Evolutionary conservation across 2,888 invertebrate species (phyloP).

Genomic region (Gari tellinella): DNA sequence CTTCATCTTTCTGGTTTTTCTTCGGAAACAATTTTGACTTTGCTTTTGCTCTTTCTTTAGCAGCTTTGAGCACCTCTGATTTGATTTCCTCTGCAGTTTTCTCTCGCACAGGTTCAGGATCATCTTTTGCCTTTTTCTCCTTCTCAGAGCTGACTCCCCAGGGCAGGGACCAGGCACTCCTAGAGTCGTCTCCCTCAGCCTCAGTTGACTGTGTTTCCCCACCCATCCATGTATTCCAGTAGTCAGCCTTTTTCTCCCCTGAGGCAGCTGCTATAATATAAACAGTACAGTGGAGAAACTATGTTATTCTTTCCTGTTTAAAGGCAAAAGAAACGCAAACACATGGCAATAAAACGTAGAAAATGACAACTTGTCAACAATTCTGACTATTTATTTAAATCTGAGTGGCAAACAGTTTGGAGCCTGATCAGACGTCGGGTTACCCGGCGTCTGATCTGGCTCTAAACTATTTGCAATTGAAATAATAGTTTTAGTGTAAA

Average conservation of each 20-base stretch:
- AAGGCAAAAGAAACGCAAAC: too few species aligned
- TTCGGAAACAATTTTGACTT: conserved; percentile 54
- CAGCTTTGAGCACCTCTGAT: conserved; percentile 56
- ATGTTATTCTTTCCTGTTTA: too few species aligned
- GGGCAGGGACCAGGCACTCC: conserved; percentile 51
- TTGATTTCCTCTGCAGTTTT: conserved; percentile 61
- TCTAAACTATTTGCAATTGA: too few species aligned
- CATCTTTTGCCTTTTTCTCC: conserved; percentile 20
- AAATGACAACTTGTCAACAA: too few species aligned
- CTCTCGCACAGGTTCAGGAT: conserved; percentile 31
- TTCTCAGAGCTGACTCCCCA: conserved; percentile 42
- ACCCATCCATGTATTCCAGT: conserved; percentile 61
- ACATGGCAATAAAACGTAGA: too few species aligned
- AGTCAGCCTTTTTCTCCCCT: conserved; percentile 35
- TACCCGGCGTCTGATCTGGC: too few species aligned
- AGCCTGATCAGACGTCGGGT: too few species aligned
- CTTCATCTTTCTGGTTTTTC: conserved; percentile 20
- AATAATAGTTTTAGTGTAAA: too few species aligned
- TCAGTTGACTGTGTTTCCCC: conserved; percentile 15
- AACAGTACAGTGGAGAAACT: too few species aligned
- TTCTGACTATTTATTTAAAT: too few species aligned
- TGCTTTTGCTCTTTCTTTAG: conserved; percentile 58
- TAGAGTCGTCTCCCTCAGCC: conserved; percentile 7
- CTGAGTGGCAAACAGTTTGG: too few species aligned
- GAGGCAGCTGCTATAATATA: conserved; percentile 11